Conservation (phyloP, 2,113 vertebrate genomes). For the Alligator mississippiensis region DNA sequence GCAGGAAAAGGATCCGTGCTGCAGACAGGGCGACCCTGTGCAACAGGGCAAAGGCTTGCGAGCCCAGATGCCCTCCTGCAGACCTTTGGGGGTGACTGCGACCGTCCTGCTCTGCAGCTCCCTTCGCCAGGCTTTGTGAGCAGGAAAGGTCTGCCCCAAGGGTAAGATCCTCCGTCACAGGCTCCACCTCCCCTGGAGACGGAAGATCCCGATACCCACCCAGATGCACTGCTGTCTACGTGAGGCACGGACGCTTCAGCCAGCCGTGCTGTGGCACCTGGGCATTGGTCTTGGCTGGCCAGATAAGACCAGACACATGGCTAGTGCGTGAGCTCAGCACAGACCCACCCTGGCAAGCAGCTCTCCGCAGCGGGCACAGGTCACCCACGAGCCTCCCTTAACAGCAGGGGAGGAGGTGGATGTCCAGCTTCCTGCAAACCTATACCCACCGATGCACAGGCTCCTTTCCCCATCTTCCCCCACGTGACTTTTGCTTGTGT, state of each 20-base stretch:
- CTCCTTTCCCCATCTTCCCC: background rate
- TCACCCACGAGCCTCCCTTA: background rate
- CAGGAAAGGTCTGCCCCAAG: too few relatives aligned
- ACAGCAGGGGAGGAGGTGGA: background rate
- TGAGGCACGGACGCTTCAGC: background rate
- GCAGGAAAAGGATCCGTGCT: background rate
- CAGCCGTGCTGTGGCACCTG: background rate
- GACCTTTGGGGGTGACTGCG: too few relatives aligned
- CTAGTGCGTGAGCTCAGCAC: background rate
- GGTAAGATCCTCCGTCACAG: too few relatives aligned
- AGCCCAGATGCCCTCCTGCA: too few relatives aligned
- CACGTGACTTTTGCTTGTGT: background rate
- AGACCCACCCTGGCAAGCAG: background rate
- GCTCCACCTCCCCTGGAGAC: background rate
- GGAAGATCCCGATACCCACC: background rate
- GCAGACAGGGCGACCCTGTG: background rate
- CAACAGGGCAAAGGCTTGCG: too few relatives aligned
- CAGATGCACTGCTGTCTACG: background rate
- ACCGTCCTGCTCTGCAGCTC: too few relatives aligned
- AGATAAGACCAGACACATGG: background rate
- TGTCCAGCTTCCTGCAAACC: background rate
- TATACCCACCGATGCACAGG: background rate
- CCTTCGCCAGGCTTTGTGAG: too few relatives aligned
- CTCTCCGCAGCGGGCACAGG: background rate
- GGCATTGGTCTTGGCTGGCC: background rate